Conservation (phyloP, 2,888 invertebrate genomes). For the Stenurella melanura region DNA sequence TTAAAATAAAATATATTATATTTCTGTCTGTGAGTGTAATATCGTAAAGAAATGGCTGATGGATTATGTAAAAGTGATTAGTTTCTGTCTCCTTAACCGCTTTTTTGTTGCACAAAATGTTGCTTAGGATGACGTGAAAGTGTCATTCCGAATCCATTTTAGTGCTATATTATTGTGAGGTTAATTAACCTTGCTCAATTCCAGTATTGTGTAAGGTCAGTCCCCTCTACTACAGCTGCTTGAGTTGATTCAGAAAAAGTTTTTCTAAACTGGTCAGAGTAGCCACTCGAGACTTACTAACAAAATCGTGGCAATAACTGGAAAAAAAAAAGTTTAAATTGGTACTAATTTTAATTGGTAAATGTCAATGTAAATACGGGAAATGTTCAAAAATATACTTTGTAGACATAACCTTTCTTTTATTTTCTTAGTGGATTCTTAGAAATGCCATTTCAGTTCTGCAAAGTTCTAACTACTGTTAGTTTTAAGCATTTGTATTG, state of each 20-base stretch:
- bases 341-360: too few species aligned
- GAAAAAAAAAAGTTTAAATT: too few species aligned
- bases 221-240: constrained; percentile 68
- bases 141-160: constrained; percentile 45
- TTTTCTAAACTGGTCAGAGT: constrained; percentile 60
- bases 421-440: too few species aligned
- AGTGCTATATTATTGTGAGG: constrained; percentile 67
- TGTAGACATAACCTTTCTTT: too few species aligned
- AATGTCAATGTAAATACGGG: too few species aligned
- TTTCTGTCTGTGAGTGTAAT: too few species aligned
- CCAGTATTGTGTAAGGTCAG: constrained; percentile 66
- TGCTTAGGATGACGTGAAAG: background rate
- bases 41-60: too few species aligned
- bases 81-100: background rate
- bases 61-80: too few species aligned
- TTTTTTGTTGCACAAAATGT: background rate
- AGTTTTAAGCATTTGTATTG: background rate
- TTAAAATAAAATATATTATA: too few species aligned
- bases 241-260: background rate
- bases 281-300: constrained; percentile 61
- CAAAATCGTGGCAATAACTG: too few species aligned
- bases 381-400: too few species aligned
- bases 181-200: constrained; percentile 68
- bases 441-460: constrained; percentile 42
- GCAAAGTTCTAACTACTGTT: constrained; percentile 38